Percentiles rank a stretch among this genome's conserved stretches.
These are phyloP conservation scores for Drosophila mayri DNA, from an alignment of 1,140 invertebrate genomes.

Conservation along the genomic window DNA sequence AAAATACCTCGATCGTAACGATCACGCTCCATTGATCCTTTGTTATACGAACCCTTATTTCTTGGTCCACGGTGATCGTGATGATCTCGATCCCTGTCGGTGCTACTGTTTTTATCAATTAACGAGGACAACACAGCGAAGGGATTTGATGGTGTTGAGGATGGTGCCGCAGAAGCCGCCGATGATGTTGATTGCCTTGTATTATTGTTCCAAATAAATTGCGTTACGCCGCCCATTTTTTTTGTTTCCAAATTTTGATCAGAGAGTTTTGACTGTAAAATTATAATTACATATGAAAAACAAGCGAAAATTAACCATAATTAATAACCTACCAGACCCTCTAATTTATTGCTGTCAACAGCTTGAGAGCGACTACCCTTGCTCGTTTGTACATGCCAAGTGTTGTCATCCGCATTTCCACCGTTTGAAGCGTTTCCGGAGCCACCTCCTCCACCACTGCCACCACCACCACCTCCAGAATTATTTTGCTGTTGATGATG, in stretches of 20 bases:
- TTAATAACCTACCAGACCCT: slow-evolving; percentile 63
- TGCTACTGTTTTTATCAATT: slow-evolving; percentile 65
- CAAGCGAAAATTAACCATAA: neutral
- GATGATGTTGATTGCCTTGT: slow-evolving; percentile 48
- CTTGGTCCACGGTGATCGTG: slow-evolving; percentile 72
- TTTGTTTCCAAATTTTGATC: slow-evolving; percentile 76
- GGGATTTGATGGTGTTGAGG: slow-evolving; percentile 74
- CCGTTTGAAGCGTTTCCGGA: slow-evolving; percentile 56
- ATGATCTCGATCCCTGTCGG: slow-evolving; percentile 47
- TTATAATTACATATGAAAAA: neutral
- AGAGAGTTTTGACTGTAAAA: slow-evolving; percentile 52
- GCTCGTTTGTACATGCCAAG: slow-evolving; percentile 78
- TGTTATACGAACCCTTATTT: slow-evolving; percentile 85
- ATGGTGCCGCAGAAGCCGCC: slow-evolving; percentile 28
- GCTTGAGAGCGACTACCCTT: slow-evolving; percentile 78
- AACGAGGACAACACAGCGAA: slow-evolving; percentile 75
- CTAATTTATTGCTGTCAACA: slow-evolving; percentile 74
- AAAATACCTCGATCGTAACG: slow-evolving; percentile 69
- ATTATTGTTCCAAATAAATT: slow-evolving; percentile 70
- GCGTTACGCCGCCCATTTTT: slow-evolving; percentile 75
- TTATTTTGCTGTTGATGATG: slow-evolving; percentile 71
- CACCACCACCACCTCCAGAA: slow-evolving; percentile 19
- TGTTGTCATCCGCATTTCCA: slow-evolving; percentile 72
- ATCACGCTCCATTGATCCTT: slow-evolving; percentile 85
- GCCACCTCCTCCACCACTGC: slow-evolving; percentile 24